Conservation (phyloP, 2,888 invertebrate species). For the Thelaira solivaga region DNA sequence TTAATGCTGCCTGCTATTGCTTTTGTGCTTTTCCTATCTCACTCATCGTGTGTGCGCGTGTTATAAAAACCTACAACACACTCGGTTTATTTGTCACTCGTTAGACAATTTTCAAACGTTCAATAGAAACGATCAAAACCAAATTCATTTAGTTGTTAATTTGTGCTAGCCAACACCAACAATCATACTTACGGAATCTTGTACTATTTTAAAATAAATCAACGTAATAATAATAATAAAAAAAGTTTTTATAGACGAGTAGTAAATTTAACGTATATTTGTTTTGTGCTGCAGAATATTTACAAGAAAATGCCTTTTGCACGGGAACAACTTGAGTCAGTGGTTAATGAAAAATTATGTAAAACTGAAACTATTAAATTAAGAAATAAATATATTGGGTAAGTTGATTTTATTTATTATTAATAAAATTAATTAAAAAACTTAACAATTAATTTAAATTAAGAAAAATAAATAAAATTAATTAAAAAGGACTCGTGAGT, state of each 20-base stretch:
- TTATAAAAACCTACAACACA: slow-evolving; percentile 69
- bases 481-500: too few relatives aligned
- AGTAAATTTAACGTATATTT: not conserved
- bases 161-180: slow-evolving; percentile 1
- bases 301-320: slow-evolving; percentile 70
- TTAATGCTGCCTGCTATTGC: not conserved
- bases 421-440: too few relatives aligned
- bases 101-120: slow-evolving; percentile 64
- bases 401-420: slow-evolving; percentile 75
- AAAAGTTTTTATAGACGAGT: too few relatives aligned
- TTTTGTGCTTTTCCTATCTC: not conserved
- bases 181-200: not conserved
- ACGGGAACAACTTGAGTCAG: slow-evolving; percentile 69
- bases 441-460: too few relatives aligned
- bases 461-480: too few relatives aligned
- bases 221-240: too few relatives aligned
- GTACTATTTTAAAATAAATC: not conserved
- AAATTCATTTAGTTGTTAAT: slow-evolving; percentile 25
- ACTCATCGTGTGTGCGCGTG: slow-evolving; percentile 14
- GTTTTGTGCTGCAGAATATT: slow-evolving; percentile 26
- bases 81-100: slow-evolving; percentile 69
- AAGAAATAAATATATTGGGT: slow-evolving; percentile 90
- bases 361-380: slow-evolving; percentile 89
- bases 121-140: slow-evolving; percentile 51
- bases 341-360: slow-evolving; percentile 82